Evolutionary conservation across 2,888 invertebrate genomes (phyloP), one percentile per base, ranked within the genome.

Genomic region (Drosophila birchii): DNA sequence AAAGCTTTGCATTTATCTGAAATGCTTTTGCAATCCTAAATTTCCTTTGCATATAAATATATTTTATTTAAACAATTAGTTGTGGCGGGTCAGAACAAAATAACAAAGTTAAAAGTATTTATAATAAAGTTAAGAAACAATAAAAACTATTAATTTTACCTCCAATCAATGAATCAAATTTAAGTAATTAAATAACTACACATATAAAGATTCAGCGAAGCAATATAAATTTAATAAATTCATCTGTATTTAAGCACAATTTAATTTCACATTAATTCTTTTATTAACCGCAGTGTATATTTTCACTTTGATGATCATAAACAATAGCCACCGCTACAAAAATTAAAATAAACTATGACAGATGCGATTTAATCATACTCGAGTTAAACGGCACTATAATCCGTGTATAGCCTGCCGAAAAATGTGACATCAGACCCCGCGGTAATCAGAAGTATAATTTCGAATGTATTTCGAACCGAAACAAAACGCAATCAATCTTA

Each of bases 271-370:
- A 29, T 45, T 58, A 45, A 58, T 62, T 62, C 26, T 58, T 62
- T 62, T 58, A 58, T 38, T 36, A 62, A 38, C 49, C 20, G 26
- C 34, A 51, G 36, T 51, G 49, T 60, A 29, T 38, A 29, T 38
- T 43, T 20, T 29, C 34, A 58, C 29, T 45, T 38, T 38, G 29
- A 43, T 38, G 64, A 14, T 63, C 51, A 36, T 66, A 66, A 66
- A 66, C 64, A 63, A 66, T 38, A 32, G 64, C 29, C 23, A 38
- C 44, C 29, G 23, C 34, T 18, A n/a, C n/a, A 51, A 36, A 51
- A 63, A 66, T 66, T 43, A 63, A 66, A 68, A 68, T 68, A 69
- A 68, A 68, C 68, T 55, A 68, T 68, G 68, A 70, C 69, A 70
- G 36, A 63, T 63, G 70, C 41, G 70, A 70, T 69, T 59, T 58